Evolutionary conservation across 2,888 invertebrate genomes (phyloP), one percentile per base, ranked within the genome.

Genomic region (Lasioglossum morio): DNA sequence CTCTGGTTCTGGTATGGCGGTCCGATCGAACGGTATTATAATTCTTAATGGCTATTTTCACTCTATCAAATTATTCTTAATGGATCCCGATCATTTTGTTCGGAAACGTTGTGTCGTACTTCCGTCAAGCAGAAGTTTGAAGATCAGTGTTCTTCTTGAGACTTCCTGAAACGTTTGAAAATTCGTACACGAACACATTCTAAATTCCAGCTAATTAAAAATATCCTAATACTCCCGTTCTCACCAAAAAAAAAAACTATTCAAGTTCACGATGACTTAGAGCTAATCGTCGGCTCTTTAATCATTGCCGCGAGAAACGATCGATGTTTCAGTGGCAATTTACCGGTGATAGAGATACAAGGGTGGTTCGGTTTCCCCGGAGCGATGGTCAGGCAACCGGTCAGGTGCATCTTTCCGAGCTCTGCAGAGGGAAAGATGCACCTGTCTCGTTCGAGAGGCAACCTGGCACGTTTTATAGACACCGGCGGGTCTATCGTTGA

Each of bases 401-500:
- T 89, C 91, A 88, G 87, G 88, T 89, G 87, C 91, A 73, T 87
- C 85, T 60, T 78, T 46, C 87, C 88, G 81, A 85, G 79, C 78
- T 79, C 82, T 30, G 27, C 40, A 37, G 69, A 46, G 19, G 37
- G 86, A 84, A 78, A 60, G 85, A 81, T 81, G 89, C 89, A 90
- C 89, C 90, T 89, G 91, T 88, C 89, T 80, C 77, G 57, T 53
- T 57, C 43, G n/a, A 75, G 77, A 83, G 75, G 87, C 74, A 84
- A 80, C 72, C 77, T 84, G 87, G 79, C 78, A 73, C 79, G 81
- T 86, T 89, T 91, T 88, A 88, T 83, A 88, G 90, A 53, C 53
- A 84, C 87, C 78, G 85, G 84, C 70, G 85, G 72, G 40, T 70
- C 43, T 93, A 93, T 93, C 93, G 88, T 79, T 90, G 86, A 93